phyloP scores from a whole-genome alignment of 2,797 vertebrate species.

The Aselliscus stoliczkanus region DNA sequence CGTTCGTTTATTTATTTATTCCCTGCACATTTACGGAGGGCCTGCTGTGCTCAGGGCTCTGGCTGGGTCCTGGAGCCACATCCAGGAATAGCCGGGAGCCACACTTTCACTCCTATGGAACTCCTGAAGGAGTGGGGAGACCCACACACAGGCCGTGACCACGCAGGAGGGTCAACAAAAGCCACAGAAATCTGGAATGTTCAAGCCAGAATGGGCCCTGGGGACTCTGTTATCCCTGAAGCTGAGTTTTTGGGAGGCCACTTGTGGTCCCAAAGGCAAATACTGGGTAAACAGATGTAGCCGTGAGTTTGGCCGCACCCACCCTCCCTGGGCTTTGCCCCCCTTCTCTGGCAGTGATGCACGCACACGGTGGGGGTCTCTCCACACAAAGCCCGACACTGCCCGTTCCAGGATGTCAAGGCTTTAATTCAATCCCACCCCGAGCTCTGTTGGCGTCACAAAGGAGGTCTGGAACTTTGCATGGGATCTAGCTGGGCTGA shows the following conservation, averaged over 20 bases:
- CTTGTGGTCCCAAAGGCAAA: background rate
- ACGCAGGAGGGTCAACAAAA: background rate
- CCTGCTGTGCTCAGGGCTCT: background rate
- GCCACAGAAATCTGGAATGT: background rate
- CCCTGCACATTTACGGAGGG: background rate
- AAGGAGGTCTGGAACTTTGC: background rate
- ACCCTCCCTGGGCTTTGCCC: background rate
- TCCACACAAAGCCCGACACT: background rate
- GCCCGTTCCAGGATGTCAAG: background rate
- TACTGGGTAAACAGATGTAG: fast-evolving
- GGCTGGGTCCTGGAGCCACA: background rate
- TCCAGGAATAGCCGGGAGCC: background rate
- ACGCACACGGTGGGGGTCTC: background rate
- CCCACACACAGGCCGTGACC: background rate
- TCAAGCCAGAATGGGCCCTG: background rate
- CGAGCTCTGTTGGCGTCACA: background rate
- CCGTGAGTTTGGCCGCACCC: background rate
- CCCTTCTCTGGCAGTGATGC: background rate
- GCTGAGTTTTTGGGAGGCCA: background rate
- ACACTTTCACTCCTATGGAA: background rate
- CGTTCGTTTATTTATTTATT: background rate
- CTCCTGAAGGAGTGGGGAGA: background rate
- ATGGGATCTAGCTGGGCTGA: background rate
- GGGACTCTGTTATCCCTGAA: background rate
- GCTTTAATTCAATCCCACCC: background rate